Base-by-base conservation (phyloP, 1,140 invertebrate genomes). In the Bursaphelenchus mucronatus region DNA sequence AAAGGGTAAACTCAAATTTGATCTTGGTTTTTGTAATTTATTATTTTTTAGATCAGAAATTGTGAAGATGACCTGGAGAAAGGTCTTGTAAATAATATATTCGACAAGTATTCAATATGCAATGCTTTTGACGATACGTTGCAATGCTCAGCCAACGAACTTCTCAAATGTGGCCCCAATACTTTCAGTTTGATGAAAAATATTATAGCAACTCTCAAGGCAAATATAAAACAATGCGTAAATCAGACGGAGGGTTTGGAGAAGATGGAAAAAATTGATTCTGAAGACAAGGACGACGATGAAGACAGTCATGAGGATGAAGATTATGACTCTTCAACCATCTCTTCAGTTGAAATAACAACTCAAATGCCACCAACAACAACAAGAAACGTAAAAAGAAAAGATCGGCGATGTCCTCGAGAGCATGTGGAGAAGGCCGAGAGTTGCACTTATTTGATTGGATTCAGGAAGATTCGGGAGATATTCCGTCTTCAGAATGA, bases 41-140 rank as follows among this genome's bases (percentile, higher is more conserved):
- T 19, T n/a, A 19, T 49, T 6, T n/a, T 49, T 49, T 49, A 49
- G 41, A 59, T 59, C 13, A 13, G 30, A 50, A 44, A 59, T 44
- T 59, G 57, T 50, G 57, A 59, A 50, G 57, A 59, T 44, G 15
- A 50, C 1, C 21, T 59, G 41, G 30, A 13, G 3, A 59, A 59
- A n/a, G 57, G 57, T 1, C 41, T 59, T n/a, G 40, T 59, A 11
- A 59, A 59, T 44, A 59, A 59, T 39, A 3, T 17, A 13, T 59
- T 59, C 40, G 57, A 59, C 57, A 59, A 59, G 47, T 59, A 44
- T 39, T 15, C 57, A n/a, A 43, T 59, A n/a, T 59, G 57, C 41
- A 13, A 39, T 17, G 57, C 57, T 5, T 59, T 59, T 9, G 57
- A 59, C 57, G 21, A 39, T 44, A 59, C 57, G 57, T 50, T 59